Base-by-base conservation (phyloP, 2,113 vertebrate genomes). In the Brienomyrus longianalis region DNA sequence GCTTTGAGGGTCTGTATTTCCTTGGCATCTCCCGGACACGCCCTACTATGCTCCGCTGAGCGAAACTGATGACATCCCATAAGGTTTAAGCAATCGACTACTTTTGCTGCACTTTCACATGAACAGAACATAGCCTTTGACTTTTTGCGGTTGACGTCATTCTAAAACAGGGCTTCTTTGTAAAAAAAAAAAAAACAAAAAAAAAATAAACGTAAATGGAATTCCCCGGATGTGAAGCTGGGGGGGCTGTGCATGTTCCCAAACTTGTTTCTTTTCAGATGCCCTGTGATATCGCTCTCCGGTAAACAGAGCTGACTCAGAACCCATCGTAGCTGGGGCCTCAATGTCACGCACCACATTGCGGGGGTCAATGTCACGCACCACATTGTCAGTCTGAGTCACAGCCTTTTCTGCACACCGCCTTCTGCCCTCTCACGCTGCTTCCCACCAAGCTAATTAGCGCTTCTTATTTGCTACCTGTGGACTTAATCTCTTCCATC, bases 251-350 rank as follows among this genome's bases (percentile, higher is more conserved):
- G 95, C 94, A 93, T 95, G 94, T 93, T 80, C 93, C 94, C 88
- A 90, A 56, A 89, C 88, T 88, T 91, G 90, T 95, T 95, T 95
- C 94, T 95, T 66, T 91, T 91, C n/a, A 70, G 62, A 70, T 31
- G 0, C n/a, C 4, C 48, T 94, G 94, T 95, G 92, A 89, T 95
- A 95, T 95, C 94, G 86, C 43, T 50, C 48, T 47, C 80, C 91
- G 91, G 92, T 94, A 95, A 94, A 95, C 94, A 95, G 93, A 88
- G n/a, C 90, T 91, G 90, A 89, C 91, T 92, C 90, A 88, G 91
- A 91, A 89, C 92, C 91, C 90, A 91, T 90, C 5, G 15, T 88
- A 91, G 83, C 89, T 31, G 52, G 90, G 90, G 89, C 92, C 87
- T 83, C n/a, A n/a, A n/a, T n/a, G n/a, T n/a, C 91, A 90, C 3